A percentile compares a stretch with the other conserved stretches of the same genome.
These are phyloP conservation scores for Linnaemya tessellans DNA, from an alignment of 2,888 invertebrate genomes.

Conservation along the genomic window DNA sequence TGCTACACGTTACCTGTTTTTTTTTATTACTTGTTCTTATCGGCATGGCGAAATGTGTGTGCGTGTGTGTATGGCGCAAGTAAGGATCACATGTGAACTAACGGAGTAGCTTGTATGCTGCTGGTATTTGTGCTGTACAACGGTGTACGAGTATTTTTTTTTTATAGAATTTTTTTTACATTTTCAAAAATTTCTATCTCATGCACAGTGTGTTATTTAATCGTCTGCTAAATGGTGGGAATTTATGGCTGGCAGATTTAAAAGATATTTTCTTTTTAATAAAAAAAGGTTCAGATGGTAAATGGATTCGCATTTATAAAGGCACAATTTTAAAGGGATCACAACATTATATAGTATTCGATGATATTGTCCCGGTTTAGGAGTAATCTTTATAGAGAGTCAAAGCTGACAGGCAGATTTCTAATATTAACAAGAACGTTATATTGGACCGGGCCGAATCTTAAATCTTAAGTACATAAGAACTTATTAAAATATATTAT, in stretches of 20 bases:
- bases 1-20: conserved; percentile 12
- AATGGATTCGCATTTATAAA: no score
- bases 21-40: not conserved
- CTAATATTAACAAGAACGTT: no score
- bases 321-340: no score
- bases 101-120: conserved; percentile 14
- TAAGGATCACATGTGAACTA: conserved; percentile 15
- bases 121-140: conserved; percentile 9
- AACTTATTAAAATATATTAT: no score
- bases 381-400: no score
- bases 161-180: conserved; percentile 7
- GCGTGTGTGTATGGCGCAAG: not conserved
- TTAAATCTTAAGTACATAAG: no score
- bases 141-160: not conserved
- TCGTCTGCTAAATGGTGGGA: not conserved
- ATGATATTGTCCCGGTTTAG: no score
- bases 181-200: not conserved
- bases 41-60: not conserved
- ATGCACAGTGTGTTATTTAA: conserved; percentile 37
- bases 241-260: not conserved
- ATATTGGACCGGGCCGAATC: no score
- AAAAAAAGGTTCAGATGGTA: no score
- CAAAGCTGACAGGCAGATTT: no score
- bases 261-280: no score
- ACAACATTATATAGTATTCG: no score